Evolutionary conservation across 2,888 invertebrate genomes (phyloP), one percentile per base, ranked within the genome.

Genomic region (Dasysyrphus tricinctus): DNA sequence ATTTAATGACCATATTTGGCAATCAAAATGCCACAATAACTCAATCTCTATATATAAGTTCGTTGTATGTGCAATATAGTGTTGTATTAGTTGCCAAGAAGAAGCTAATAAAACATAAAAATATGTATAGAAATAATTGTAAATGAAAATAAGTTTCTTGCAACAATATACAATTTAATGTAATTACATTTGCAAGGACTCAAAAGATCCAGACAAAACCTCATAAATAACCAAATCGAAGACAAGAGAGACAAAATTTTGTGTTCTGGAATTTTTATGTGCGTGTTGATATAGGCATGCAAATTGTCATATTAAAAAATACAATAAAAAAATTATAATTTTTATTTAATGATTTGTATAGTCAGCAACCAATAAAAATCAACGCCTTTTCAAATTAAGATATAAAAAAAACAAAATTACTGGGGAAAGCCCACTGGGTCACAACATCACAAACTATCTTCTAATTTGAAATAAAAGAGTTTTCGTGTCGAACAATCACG

Each of bases 1-100:
- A 89, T 92, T 92, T 92, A 91, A 92, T 92, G 90, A 90, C 90
- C 88, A 90, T 90, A 91, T 89, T 92, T 92, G 92, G 92, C 92
- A 92, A 89, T 70, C 89, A 82, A 75, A 86, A 74, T 75, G 79
- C 79, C 88, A 90, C 90, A 88, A 90, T 88, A 90, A 67, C 14
- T 67, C 67, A 67, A 88, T 89, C 88, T 89, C 89, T 29, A 1
- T 37, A 3, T 24, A 57, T 29, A 88, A 88, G 82, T 69, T 54
- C 24, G 24, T 24, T 24, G 24, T 24, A 29, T 54, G 54, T 90
- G 89, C 89, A 88, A 89, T 65, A 24, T n/a, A 3, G 1, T 24
- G 3, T 24, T 81, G 73, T 49, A n/a, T 2, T 70, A 78, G 73
- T 65, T 34, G 49, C 72, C 42, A 57, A 63, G 14, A 63, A 56